These are phyloP conservation scores for Amblyopsis hoosieri DNA, from an alignment of 2,797 vertebrate genomes.

Conservation along the genomic window DNA sequence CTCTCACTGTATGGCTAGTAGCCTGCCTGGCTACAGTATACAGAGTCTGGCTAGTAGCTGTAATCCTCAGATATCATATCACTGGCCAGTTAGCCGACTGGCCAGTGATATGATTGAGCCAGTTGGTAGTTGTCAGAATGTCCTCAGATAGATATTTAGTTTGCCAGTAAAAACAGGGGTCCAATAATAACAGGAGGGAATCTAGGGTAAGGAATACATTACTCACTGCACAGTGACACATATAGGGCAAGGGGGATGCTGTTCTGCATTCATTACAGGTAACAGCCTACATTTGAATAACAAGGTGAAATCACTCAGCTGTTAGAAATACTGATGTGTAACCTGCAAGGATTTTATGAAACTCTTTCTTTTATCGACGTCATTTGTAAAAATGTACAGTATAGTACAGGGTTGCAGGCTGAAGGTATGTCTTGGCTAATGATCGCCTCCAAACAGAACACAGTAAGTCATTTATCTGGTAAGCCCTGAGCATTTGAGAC, in stretches of 20 bases:
- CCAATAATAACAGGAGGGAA: background rate
- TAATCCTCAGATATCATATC: background rate
- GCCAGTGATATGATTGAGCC: background rate
- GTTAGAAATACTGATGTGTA: background rate
- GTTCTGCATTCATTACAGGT: background rate
- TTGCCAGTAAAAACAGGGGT: background rate
- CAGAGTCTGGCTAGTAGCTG: background rate
- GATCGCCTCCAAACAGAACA: conserved; percentile 42
- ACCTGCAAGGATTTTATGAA: too few relatives aligned
- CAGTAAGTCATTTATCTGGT: conserved; percentile 50
- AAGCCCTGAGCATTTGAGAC: conserved; percentile 52
- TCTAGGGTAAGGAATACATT: background rate
- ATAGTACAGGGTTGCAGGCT: conserved; percentile 29
- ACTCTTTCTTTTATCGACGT: too few relatives aligned
- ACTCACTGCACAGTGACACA: background rate
- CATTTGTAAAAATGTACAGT: conserved; percentile 24
- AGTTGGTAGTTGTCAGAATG: too few relatives aligned
- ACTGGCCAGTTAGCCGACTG: background rate
- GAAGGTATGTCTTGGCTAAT: conserved; percentile 43
- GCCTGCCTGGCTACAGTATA: too few relatives aligned
- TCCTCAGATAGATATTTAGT: background rate
- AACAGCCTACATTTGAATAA: background rate
- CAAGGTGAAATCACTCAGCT: background rate
- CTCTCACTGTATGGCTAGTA: background rate
- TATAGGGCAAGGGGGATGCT: background rate